phyloP scores from a whole-genome alignment of 2,888 invertebrate species.

The Brachyptera putata region DNA sequence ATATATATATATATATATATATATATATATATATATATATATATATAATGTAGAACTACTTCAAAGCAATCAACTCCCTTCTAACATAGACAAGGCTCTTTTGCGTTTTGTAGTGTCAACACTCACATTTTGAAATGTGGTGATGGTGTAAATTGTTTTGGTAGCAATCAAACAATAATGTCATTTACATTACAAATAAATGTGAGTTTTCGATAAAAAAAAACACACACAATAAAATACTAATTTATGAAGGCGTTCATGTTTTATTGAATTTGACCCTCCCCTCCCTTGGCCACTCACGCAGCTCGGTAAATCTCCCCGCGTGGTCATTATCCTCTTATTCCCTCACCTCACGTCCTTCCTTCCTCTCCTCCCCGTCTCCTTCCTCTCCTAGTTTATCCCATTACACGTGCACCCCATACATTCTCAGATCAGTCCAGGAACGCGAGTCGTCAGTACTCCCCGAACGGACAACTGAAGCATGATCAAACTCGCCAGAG shows the following conservation, averaged over 20 bases:
- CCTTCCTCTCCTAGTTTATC: not conserved
- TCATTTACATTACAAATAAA: too few relatives aligned
- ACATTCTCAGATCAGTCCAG: not conserved
- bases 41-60: too few relatives aligned
- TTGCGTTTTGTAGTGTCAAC: too few relatives aligned
- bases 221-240: not conserved
- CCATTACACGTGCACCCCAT: constrained; percentile 4
- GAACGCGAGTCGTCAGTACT: not conserved
- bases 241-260: not conserved
- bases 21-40: too few relatives aligned
- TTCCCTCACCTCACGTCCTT: constrained; percentile 13
- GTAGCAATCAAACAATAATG: too few relatives aligned
- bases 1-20: too few relatives aligned
- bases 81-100: too few relatives aligned
- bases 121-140: too few relatives aligned
- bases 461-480: constrained; percentile 1
- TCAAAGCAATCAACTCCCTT: too few relatives aligned
- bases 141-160: too few relatives aligned
- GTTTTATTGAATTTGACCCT: not conserved
- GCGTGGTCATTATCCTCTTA: constrained; percentile 17
- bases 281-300: not conserved
- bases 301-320: constrained; percentile 14
- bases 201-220: too few relatives aligned
- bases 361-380: constrained; percentile 5
- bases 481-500: not conserved